Evolutionary conservation across 2,888 invertebrate species (phyloP), one percentile per base, ranked within the genome.

Genomic region (Mesoligia furuncula): DNA sequence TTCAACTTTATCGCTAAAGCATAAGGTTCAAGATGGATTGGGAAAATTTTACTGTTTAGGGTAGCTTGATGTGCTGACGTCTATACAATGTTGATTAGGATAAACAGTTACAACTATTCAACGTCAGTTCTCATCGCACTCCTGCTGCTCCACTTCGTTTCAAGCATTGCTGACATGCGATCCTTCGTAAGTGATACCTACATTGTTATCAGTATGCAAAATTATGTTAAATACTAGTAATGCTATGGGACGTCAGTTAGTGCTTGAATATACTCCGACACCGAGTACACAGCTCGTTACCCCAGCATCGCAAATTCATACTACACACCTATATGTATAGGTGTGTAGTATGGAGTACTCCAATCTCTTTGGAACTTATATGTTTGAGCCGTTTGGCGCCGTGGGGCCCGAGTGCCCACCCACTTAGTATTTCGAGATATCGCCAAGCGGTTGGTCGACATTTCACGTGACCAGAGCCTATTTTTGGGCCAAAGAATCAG

Each of bases 81-180:
- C 36, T 36, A 4, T 39, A 80, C 74, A n/a, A n/a, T 27, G 24
- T 74, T 80, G 54, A 80, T 75, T 48, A 80, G 27, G 17, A 51
- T 24, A 80, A 59, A 59, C 57, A 79, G 39, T 73, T 24, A 45
- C 27, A 66, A 67, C 27, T 57, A 62, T 54, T 54, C 36, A n/a
- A 36, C 24, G 66, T 80, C 15, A 51, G 36, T 45, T 66, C 42
- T 36, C 17, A 17, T 39, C 27, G 2, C 13, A 51, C 24, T 42
- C 6, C 15, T 42, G 42, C n/a, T 42, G 51, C 8, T 51, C 13
- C 20, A 42, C 2, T 59, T 77, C 27, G 13, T 17, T 17, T 17
- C 54, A 61, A 61, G 42, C 9, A n/a, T 20, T 66, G 31, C 51
- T 27, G 17, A 27, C 13, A 54, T 24, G n/a, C 11, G 24, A 65